These are phyloP conservation scores for Diorhabda elongata DNA, from an alignment of 1,140 invertebrate species.

Conservation along the genomic window DNA sequence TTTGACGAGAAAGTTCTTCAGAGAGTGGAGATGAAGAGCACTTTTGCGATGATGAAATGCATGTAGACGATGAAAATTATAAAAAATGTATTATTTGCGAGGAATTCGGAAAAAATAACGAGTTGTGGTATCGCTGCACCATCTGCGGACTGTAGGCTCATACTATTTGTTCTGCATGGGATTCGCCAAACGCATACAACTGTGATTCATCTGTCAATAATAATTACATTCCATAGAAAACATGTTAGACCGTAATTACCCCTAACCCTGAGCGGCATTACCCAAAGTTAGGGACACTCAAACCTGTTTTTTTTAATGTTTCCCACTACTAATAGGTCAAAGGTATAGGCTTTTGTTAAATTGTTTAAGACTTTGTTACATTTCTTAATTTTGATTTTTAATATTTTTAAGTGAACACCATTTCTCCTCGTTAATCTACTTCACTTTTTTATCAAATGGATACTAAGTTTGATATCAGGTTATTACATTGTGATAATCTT, in stretches of 20 bases:
- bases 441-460: no score
- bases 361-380: no score
- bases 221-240: background rate
- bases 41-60: background rate
- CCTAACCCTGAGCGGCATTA: background rate
- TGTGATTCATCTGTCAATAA: constrained; percentile 23
- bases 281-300: no score
- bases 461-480: no score
- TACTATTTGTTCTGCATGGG: constrained; percentile 35
- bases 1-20: constrained; percentile 15
- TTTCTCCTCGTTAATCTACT: no score
- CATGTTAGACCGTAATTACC: background rate
- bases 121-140: constrained; percentile 39
- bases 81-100: constrained; percentile 32
- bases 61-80: constrained; percentile 25
- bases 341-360: no score
- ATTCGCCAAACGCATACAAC: constrained; percentile 33
- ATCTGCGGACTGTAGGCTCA: constrained; percentile 38
- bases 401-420: no score
- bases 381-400: no score
- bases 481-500: no score
- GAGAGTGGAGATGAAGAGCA: constrained; percentile 27
- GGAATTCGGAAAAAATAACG: constrained; percentile 33
- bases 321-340: no score
- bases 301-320: no score